phyloP scores from a whole-genome alignment of 1,140 invertebrate species.

The Ephestia elutella region DNA sequence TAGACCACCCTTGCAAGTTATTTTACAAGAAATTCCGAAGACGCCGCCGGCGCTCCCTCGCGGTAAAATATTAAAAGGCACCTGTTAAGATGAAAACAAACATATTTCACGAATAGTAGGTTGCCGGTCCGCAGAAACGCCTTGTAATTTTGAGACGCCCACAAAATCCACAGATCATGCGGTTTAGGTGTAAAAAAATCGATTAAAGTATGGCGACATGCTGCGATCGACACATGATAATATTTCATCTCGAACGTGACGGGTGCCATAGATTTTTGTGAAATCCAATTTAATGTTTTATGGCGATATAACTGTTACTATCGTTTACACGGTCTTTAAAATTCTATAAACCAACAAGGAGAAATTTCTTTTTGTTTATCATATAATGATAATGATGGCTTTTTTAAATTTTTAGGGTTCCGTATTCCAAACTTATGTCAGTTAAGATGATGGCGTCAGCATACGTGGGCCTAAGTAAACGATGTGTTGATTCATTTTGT shows the following conservation, averaged over 20 bases:
- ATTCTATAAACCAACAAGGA: no score
- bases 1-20: constrained; percentile 51
- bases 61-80: constrained; percentile 37
- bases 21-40: constrained; percentile 47
- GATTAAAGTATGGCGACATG: constrained; percentile 68
- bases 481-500: constrained; percentile 25
- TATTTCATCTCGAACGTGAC: constrained; percentile 62
- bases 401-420: not conserved
- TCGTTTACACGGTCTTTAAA: constrained; percentile 49
- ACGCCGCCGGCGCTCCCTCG: constrained; percentile 32
- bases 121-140: constrained; percentile 55
- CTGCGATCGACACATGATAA: constrained; percentile 68
- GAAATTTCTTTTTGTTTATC: no score
- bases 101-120: constrained; percentile 61
- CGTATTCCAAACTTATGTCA: not conserved
- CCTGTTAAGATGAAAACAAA: constrained; percentile 63
- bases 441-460: not conserved
- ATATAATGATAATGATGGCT: constrained; percentile 12
- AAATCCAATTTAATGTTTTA: constrained; percentile 68
- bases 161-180: constrained; percentile 63
- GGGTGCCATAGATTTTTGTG: constrained; percentile 59
- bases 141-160: constrained; percentile 64
- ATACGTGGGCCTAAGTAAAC: not conserved
- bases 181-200: constrained; percentile 74
- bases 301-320: constrained; percentile 45